phyloP scores from a whole-genome alignment of 2,113 vertebrate genomes.

The Tetrao urogallus region DNA sequence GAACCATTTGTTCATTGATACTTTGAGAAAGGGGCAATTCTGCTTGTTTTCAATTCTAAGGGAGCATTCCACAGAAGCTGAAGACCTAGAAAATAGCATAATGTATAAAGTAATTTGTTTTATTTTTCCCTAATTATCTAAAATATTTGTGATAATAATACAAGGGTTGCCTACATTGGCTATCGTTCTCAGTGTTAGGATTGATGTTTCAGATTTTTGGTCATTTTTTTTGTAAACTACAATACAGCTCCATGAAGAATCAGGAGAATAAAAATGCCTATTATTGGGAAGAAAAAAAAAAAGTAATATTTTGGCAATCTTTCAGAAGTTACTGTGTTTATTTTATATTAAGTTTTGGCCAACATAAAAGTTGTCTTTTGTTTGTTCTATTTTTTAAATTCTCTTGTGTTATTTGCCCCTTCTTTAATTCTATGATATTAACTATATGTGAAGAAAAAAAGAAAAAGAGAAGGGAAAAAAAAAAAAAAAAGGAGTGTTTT shows the following conservation, averaged over 20 bases:
- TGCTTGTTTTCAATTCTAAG: background rate
- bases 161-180: background rate
- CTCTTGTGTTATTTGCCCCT: background rate
- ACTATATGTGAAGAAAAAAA: background rate
- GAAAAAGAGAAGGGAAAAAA: too few relatives aligned
- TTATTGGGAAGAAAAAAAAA: background rate
- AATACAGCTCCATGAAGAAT: background rate
- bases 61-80: background rate
- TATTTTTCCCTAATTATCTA: background rate
- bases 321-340: background rate
- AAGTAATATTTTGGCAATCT: background rate
- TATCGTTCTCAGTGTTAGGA: too few relatives aligned
- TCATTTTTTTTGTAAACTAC: background rate
- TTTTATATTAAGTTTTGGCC: background rate
- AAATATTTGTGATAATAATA: background rate
- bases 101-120: background rate
- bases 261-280: background rate
- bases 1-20: background rate
- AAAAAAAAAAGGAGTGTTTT: background rate
- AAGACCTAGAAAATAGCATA: background rate
- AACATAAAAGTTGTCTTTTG: background rate
- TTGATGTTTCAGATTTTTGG: too few relatives aligned
- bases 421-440: background rate
- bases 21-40: background rate
- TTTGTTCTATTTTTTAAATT: background rate